Evolutionary conservation across 2,113 vertebrate species (phyloP).

Genomic region (Elephas maximus): DNA sequence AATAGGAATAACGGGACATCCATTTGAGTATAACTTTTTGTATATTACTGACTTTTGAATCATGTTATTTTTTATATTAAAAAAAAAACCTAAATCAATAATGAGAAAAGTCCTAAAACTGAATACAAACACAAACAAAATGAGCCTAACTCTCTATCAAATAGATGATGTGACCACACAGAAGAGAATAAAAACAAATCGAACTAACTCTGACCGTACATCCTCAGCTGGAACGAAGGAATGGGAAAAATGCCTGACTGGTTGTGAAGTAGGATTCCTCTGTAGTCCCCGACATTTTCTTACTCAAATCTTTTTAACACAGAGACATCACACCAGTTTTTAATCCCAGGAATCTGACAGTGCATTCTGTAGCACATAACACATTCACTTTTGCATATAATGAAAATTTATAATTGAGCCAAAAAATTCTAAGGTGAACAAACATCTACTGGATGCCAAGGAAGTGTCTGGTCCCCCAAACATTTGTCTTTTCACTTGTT

Average conservation of each 20-base stretch:
- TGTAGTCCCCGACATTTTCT: background rate
- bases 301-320: conserved; percentile 48
- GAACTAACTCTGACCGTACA: background rate
- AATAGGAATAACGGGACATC: background rate
- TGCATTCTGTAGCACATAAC: background rate
- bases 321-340: conserved; percentile 13
- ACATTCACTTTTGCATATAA: background rate
- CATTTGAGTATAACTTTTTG: background rate
- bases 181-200: background rate
- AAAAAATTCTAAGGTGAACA: background rate
- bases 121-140: background rate
- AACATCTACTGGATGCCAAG: background rate
- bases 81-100: background rate
- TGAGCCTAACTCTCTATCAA: background rate
- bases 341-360: conserved; percentile 35
- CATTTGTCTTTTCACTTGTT: background rate
- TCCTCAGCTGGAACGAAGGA: background rate
- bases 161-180: background rate
- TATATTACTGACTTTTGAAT: background rate
- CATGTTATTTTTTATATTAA: background rate
- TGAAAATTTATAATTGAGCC: conserved; percentile 46
- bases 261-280: background rate
- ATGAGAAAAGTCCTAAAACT: background rate
- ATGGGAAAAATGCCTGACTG: background rate
- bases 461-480: background rate